phyloP scores from a whole-genome alignment of 37 sponge, comb jelly and placozoan genomes.

The Oscarella lobularis region DNA sequence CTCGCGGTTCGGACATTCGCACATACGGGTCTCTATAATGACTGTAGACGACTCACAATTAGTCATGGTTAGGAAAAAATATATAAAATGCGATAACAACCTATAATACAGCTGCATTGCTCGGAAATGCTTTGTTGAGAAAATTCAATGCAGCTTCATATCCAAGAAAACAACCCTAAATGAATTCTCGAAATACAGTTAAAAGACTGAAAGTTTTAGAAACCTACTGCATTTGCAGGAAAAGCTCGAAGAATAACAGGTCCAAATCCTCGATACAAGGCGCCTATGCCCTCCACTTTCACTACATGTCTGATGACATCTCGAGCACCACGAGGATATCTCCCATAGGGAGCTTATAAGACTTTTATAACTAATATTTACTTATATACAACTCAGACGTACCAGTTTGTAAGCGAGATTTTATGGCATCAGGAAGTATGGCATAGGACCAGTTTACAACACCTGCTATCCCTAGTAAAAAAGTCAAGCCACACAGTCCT shows the following conservation, averaged over 20 bases:
- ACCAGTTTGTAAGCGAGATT: slow-evolving; percentile 79
- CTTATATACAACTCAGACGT: neutral
- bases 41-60: no score
- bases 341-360: slow-evolving; percentile 7
- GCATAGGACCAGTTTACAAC: slow-evolving; percentile 57
- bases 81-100: no score
- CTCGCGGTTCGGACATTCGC: no score
- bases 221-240: slow-evolving; percentile 86
- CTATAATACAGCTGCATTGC: no score
- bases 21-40: no score
- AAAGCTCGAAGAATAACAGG: slow-evolving; percentile 80
- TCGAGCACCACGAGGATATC: slow-evolving; percentile 8
- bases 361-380: neutral
- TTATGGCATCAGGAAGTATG: slow-evolving; percentile 77
- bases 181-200: neutral
- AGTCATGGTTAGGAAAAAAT: no score
- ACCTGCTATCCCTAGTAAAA: slow-evolving; percentile 65
- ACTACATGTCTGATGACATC: slow-evolving; percentile 9
- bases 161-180: slow-evolving; percentile 47
- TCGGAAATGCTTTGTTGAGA: no score
- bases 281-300: slow-evolving; percentile 35
- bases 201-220: neutral
- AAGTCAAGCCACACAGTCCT: neutral
- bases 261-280: slow-evolving; percentile 55
- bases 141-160: no score